A percentile compares a stretch with the other conserved stretches of the same genome.
Conservation (phyloP, 2,797 vertebrate genomes). For the Hapalemur alaotrensis region DNA sequence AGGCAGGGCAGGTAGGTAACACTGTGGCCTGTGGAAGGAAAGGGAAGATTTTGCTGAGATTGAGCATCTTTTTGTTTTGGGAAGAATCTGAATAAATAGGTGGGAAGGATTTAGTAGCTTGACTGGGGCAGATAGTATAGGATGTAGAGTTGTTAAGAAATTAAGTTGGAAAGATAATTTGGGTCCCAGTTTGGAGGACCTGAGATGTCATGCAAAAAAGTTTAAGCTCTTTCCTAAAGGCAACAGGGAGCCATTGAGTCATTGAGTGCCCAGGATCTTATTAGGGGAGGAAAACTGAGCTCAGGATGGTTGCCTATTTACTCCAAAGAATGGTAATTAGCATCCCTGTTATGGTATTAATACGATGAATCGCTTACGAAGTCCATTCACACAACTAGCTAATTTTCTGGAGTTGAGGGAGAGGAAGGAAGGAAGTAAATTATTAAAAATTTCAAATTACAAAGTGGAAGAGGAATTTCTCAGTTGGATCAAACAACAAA, state of each 20-base stretch:
- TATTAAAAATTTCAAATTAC: slow-evolving; percentile 62
- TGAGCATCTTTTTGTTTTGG: not conserved
- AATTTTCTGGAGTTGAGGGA: not conserved
- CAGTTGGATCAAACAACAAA: not conserved
- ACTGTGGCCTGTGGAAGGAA: not conserved
- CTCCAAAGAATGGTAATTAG: not conserved
- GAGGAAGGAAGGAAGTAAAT: slow-evolving; percentile 58
- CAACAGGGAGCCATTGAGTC: not conserved
- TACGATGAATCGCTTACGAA: not conserved
- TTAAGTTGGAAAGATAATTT: not conserved
- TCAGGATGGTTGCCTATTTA: not conserved
- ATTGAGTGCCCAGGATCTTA: not conserved
- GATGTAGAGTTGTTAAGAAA: not conserved
- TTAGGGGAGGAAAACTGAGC: not conserved
- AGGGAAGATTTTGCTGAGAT: not conserved
- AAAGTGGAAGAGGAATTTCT: slow-evolving; percentile 68
- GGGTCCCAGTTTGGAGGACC: not conserved
- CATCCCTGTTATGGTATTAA: not conserved
- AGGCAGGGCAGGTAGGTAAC: not conserved
- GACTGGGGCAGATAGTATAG: not conserved
- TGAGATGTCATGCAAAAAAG: not conserved
- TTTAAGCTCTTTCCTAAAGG: not conserved
- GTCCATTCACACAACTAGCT: not conserved
- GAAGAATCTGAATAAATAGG: not conserved
- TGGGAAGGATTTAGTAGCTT: not conserved